Evolutionary conservation across 2,113 vertebrate species (phyloP).

Genomic region (Mesoclemmys tuberculata): DNA sequence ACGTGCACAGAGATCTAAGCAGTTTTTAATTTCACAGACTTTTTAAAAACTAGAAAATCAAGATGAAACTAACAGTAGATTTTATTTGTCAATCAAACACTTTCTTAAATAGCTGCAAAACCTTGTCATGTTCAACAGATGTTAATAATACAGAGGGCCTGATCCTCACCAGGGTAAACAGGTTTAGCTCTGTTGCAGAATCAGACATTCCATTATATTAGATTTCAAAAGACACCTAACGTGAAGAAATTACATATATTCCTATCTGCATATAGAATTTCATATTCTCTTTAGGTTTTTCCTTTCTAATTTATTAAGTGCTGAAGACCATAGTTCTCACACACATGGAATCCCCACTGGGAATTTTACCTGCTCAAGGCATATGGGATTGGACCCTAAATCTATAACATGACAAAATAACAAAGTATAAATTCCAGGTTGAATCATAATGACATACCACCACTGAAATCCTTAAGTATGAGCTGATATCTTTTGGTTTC

Average conservation of each 20-base stretch:
- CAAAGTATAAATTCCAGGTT: neutral
- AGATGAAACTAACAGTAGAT: neutral
- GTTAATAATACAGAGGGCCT: neutral
- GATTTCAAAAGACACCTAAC: neutral
- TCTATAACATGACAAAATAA: neutral
- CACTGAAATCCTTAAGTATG: neutral
- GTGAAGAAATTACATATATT: neutral
- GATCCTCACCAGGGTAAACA: neutral
- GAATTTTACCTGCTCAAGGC: neutral
- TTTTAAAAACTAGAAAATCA: neutral
- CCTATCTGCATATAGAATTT: neutral
- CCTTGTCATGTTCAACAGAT: neutral
- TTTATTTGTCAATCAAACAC: neutral
- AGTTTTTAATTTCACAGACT: neutral
- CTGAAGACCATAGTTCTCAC: neutral
- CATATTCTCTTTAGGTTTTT: neutral
- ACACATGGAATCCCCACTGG: neutral
- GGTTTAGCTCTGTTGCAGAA: neutral
- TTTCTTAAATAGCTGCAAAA: neutral
- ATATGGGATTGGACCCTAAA: neutral
- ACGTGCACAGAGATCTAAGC: neutral
- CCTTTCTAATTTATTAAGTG: neutral
- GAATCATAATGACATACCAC: neutral
- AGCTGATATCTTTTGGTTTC: neutral
- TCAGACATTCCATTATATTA: neutral